Percentiles rank a stretch among this genome's conserved stretches.
Evolutionary conservation across 2,113 vertebrate species (phyloP).

Genomic region (Zeus faber): DNA sequence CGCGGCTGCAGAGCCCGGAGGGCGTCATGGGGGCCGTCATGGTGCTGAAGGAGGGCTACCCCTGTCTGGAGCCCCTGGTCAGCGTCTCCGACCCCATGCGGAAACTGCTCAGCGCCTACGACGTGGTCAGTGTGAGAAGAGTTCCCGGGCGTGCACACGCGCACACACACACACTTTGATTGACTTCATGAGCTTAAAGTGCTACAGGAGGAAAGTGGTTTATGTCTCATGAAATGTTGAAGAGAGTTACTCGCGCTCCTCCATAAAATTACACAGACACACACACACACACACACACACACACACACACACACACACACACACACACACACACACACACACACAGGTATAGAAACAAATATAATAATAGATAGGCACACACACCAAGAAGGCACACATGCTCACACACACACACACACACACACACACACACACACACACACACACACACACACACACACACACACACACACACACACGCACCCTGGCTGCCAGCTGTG

Average conservation of each 20-base stretch:
- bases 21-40: conserved; percentile 80
- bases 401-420: conserved; percentile 1
- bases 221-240: too few relatives aligned
- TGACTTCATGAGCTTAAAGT: too few relatives aligned
- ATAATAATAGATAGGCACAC: conserved; percentile 15
- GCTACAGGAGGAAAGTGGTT: too few relatives aligned
- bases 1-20: conserved; percentile 82
- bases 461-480: conserved; percentile 6
- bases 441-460: not conserved
- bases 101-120: conserved; percentile 87
- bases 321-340: conserved; percentile 3
- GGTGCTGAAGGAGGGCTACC: conserved; percentile 85
- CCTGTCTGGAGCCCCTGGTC: conserved; percentile 84
- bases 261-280: too few relatives aligned
- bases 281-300: too few relatives aligned
- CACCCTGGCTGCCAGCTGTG: conserved; percentile 28
- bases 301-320: too few relatives aligned
- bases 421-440: conserved; percentile 20
- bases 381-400: conserved; percentile 18
- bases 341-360: too few relatives aligned
- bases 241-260: too few relatives aligned
- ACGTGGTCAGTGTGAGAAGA: conserved; percentile 78
- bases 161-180: not conserved
- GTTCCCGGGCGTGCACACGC: not conserved
- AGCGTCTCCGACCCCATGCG: conserved; percentile 82